phyloP scores from a whole-genome alignment of 2,113 vertebrate genomes.

The Labeo rohita region DNA sequence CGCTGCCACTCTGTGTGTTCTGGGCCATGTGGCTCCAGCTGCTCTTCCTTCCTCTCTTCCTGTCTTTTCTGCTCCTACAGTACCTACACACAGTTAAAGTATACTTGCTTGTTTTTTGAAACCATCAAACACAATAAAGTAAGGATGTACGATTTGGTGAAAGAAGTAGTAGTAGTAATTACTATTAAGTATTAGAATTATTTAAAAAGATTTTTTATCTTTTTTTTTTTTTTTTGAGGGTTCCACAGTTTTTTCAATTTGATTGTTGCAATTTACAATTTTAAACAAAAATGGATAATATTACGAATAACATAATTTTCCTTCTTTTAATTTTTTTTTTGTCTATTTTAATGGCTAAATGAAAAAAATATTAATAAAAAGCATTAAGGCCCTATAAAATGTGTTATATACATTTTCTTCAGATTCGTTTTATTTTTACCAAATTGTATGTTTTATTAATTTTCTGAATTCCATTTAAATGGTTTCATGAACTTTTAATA shows the following conservation, averaged over 20 bases:
- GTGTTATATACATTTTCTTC: no score
- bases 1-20: slow-evolving; percentile 61
- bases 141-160: no score
- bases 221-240: neutral
- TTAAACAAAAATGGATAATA: neutral
- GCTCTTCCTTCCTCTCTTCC: slow-evolving; percentile 51
- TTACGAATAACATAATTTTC: neutral
- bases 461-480: no score
- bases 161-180: no score
- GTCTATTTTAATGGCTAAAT: no score
- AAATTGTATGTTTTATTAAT: no score
- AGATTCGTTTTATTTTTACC: no score
- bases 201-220: neutral
- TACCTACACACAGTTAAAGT: slow-evolving; percentile 49
- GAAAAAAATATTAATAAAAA: no score
- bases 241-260: neutral
- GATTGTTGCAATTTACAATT: neutral
- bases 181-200: neutral
- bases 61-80: slow-evolving; percentile 51
- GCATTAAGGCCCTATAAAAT: no score
- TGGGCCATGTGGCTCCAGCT: slow-evolving; percentile 64
- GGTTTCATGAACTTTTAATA: no score
- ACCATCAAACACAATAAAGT: no score
- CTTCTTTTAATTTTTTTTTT: no score
- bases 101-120: slow-evolving; percentile 7